Base-by-base conservation (phyloP, 2,113 vertebrate species). In the Colaptes auratus region DNA sequence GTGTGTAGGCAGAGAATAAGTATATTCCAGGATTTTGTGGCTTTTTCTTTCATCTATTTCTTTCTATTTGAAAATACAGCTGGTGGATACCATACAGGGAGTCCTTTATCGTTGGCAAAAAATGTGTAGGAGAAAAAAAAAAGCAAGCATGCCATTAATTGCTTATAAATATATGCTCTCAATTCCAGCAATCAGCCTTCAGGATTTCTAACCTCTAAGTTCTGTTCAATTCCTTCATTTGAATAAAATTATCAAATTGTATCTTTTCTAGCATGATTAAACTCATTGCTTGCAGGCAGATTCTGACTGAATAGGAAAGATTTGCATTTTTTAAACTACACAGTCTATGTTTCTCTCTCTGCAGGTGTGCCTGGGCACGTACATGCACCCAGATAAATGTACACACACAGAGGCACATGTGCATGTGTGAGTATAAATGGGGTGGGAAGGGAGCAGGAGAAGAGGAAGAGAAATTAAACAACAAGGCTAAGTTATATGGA, bases 111-210 rank as follows among this genome's bases (percentile, higher is more conserved):
- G 76, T 1, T 55, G 78, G 91, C 65, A 86, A 92, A 92, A 86
- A 91, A 63, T 44, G 67, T 90, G 86, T 90, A 89, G 90, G 91
- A 90, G 74, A 90, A 78, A 90, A 76, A 92, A 76, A 92, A 84
- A 30, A 1, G 9, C 60, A 95, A 90, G 71, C 46, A 82, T 80
- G 55, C 81, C 92, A 93, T 96, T 97, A 97, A 97, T 95, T 96
- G 94, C 91, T 95, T 95, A 92, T 95, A 97, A 95, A 96, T 96
- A 96, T 42, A 91, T 44, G 73, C 46, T 93, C 77, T 88, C 84
- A 94, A 77, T 64, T 66, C 50, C 67, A 86, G 86, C 73, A 88
- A 92, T 91, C 90, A 91, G 82, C 77, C 71, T 90, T 92, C 31
- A 82, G 82, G 92, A 92, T 91, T 94, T 89, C 78, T 93, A 88